Evolutionary conservation across 2,888 invertebrate genomes (phyloP).

Genomic region (Anorthoa munda): DNA sequence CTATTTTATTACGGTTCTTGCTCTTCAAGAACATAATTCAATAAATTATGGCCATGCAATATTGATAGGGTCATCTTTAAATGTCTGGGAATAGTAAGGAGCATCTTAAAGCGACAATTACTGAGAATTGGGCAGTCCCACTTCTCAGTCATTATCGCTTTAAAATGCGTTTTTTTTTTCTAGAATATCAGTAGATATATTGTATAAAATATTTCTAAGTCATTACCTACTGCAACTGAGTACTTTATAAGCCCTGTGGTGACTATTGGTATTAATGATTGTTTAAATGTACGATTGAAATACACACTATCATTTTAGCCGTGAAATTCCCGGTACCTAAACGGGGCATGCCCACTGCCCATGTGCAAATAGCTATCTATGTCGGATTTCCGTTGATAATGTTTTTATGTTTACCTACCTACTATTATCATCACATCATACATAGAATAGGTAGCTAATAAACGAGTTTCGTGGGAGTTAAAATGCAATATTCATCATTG

Average conservation of each 20-base stretch:
- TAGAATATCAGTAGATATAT: no score
- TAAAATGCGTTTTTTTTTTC: no score
- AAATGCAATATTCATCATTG: background rate
- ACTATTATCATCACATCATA: background rate
- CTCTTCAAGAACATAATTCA: background rate
- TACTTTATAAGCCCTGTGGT: no score
- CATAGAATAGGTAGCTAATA: background rate
- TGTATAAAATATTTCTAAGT: background rate
- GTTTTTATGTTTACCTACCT: slow-evolving; percentile 13
- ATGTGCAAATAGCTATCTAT: slow-evolving; percentile 14
- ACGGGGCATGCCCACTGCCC: slow-evolving; percentile 18
- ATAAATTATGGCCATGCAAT: background rate
- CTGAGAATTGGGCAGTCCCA: no score
- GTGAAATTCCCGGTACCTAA: background rate
- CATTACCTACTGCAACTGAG: no score
- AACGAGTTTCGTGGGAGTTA: background rate
- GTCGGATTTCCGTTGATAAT: slow-evolving; percentile 34
- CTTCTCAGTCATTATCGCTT: no score
- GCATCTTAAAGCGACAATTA: background rate
- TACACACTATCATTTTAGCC: slow-evolving; percentile 21
- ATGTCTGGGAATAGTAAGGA: no score
- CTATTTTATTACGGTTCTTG: slow-evolving; percentile 30
- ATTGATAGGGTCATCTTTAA: background rate
- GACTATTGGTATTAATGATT: no score
- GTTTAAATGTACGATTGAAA: background rate